Percentiles rank a stretch among this genome's conserved stretches.
Evolutionary conservation across 2,888 invertebrate genomes (phyloP).

Genomic region (Meghimatium bilineatum): DNA sequence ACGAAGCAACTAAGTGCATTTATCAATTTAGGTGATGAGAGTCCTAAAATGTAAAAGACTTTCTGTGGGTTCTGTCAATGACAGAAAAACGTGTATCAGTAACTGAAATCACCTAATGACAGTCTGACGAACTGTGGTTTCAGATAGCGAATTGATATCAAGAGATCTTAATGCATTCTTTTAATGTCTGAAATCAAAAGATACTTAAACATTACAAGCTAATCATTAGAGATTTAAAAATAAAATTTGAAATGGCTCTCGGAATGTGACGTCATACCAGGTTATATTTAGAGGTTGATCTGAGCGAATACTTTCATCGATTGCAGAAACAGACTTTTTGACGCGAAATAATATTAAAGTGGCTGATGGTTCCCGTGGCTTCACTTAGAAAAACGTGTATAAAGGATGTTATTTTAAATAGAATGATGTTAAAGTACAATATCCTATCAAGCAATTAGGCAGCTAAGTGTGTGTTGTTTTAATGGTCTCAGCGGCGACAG

Average conservation of each 20-base stretch:
- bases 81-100: neutral
- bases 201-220: neutral
- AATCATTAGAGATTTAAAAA: neutral
- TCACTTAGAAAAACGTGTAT: no score
- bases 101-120: neutral
- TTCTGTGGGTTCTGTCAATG: neutral
- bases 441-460: no score
- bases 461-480: no score
- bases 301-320: no score
- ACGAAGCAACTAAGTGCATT: no score
- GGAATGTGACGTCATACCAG: neutral
- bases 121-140: neutral
- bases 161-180: conserved; percentile 20
- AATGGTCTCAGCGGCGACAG: no score
- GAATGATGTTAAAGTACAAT: no score
- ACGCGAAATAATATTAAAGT: no score
- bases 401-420: no score
- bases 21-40: no score
- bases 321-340: no score
- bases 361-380: no score
- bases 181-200: conserved; percentile 2
- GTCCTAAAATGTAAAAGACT: neutral
- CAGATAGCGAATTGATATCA: neutral
- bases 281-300: neutral
- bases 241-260: neutral